Conservation (phyloP, 2,113 vertebrate genomes). For the Ranitomeya imitator region DNA sequence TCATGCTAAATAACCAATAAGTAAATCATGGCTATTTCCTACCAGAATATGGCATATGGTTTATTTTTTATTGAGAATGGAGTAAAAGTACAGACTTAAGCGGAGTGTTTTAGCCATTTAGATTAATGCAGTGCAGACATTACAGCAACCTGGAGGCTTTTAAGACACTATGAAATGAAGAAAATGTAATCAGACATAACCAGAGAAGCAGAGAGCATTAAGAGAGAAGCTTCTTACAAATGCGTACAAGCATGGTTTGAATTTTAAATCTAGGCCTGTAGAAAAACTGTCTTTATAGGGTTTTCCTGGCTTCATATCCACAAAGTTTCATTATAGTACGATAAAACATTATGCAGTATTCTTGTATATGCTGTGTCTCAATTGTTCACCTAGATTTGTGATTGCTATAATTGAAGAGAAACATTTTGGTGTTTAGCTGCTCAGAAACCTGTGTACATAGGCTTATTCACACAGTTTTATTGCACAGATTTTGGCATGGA, state of each 20-base stretch:
- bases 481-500: too few species aligned
- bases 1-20: too few species aligned
- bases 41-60: constrained; percentile 56
- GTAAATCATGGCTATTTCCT: constrained; percentile 58
- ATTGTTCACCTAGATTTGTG: background rate
- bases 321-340: background rate
- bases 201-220: constrained; percentile 58
- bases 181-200: constrained; percentile 62
- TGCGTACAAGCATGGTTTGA: background rate
- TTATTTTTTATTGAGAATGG: constrained; percentile 56
- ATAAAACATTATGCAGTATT: background rate
- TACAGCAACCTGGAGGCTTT: constrained; percentile 62
- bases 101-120: constrained; percentile 57
- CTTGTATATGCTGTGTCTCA: background rate
- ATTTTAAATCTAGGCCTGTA: background rate
- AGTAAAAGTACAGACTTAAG: constrained; percentile 60
- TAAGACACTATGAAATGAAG: constrained; percentile 58
- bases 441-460: too few species aligned
- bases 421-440: background rate
- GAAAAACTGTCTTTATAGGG: background rate
- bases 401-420: background rate
- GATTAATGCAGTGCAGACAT: constrained; percentile 64
- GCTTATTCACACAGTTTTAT: too few species aligned
- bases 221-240: constrained; percentile 9
- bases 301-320: background rate